Evolutionary conservation across 2,797 vertebrate species (phyloP).

Genomic region (Sphaeramia orbicularis): DNA sequence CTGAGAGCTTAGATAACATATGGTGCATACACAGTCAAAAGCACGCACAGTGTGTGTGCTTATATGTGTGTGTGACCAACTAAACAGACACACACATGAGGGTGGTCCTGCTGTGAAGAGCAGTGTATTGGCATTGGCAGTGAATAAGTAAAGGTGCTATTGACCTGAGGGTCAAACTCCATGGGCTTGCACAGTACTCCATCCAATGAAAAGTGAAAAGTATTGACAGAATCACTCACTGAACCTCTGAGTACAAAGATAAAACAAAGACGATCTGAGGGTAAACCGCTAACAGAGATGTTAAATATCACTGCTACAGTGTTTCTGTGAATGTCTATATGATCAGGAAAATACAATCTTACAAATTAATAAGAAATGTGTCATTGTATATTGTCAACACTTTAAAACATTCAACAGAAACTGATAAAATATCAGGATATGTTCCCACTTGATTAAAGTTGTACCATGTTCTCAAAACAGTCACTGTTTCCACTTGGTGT

Average conservation of each 20-base stretch:
- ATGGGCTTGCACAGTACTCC: slow-evolving; percentile 34
- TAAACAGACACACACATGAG: slow-evolving; percentile 49
- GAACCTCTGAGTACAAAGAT: slow-evolving; percentile 32
- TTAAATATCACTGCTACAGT: neutral
- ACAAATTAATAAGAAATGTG: neutral
- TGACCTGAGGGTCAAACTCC: slow-evolving; percentile 54
- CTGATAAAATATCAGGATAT: too few species aligned
- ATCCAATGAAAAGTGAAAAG: slow-evolving; percentile 48
- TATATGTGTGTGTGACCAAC: slow-evolving; percentile 1
- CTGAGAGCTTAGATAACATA: slow-evolving; percentile 71
- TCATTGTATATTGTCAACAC: too few species aligned
- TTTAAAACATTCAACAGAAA: too few species aligned
- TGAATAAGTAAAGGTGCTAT: slow-evolving; percentile 59
- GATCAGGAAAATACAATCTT: neutral
- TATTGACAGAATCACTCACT: slow-evolving; percentile 53
- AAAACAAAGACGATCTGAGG: slow-evolving; percentile 6
- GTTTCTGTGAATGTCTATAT: neutral
- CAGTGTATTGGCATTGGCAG: slow-evolving; percentile 42
- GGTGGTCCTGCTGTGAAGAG: slow-evolving; percentile 41
- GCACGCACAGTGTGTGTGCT: slow-evolving; percentile 24
- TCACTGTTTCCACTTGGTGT: too few species aligned
- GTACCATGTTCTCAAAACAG: too few species aligned
- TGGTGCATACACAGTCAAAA: slow-evolving; percentile 69
- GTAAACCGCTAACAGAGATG: neutral
- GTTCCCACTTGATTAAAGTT: too few species aligned